Percentiles rank a stretch among this genome's conserved stretches.
Evolutionary conservation across 2,113 vertebrate species (phyloP).

Genomic region (Dasyornis broadbenti): DNA sequence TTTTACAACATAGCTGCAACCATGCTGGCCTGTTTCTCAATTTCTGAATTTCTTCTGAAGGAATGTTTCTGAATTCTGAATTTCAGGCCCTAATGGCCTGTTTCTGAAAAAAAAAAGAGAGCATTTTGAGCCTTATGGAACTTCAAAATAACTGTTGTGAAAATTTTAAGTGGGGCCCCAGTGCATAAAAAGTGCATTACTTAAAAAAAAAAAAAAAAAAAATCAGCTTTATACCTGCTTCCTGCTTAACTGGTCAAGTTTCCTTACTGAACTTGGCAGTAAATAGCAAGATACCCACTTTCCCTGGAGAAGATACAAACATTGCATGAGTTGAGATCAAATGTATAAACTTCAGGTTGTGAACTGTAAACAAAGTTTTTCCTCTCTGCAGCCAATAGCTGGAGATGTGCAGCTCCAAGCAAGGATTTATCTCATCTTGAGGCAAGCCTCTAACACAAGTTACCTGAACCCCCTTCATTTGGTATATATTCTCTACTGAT

Average conservation of each 20-base stretch:
- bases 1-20: background rate
- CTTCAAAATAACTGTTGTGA: background rate
- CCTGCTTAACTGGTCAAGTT: background rate
- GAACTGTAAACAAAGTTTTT: background rate
- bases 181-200: background rate
- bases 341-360: background rate
- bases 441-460: background rate
- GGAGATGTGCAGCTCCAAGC: background rate
- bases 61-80: background rate
- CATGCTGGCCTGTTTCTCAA: background rate
- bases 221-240: background rate
- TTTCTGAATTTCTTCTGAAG: background rate
- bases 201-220: no score
- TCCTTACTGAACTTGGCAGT: background rate
- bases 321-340: background rate
- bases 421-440: background rate
- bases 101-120: background rate
- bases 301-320: background rate
- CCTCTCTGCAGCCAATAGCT: background rate
- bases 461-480: background rate
- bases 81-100: background rate
- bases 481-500: background rate
- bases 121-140: background rate
- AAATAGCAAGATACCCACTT: background rate
- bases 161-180: background rate